These are phyloP conservation scores for Tillus elongatus DNA, from an alignment of 2,888 invertebrate species.

Conservation along the genomic window DNA sequence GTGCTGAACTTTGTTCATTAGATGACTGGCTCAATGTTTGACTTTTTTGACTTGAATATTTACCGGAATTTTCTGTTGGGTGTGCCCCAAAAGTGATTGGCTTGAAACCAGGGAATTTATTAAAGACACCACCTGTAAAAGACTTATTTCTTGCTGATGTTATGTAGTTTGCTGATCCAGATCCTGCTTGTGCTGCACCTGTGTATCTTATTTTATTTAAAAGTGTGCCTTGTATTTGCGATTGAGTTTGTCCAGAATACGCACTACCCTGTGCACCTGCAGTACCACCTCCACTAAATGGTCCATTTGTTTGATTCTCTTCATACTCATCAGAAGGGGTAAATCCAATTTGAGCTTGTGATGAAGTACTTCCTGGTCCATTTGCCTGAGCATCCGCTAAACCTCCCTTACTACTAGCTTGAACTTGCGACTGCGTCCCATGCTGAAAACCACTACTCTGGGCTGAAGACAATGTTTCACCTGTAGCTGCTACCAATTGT, in stretches of 20 bases:
- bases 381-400: conserved; percentile 79
- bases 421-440: conserved; percentile 70
- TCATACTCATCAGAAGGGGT: conserved; percentile 60
- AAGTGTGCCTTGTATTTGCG: conserved; percentile 73
- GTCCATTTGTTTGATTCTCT: conserved; percentile 43
- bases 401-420: conserved; percentile 73
- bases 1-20: too few species aligned
- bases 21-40: too few species aligned
- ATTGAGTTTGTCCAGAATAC: conserved; percentile 68
- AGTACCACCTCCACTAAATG: conserved; percentile 66
- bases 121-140: conserved; percentile 20
- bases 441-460: conserved; percentile 68
- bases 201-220: conserved; percentile 47
- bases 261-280: conserved; percentile 71
- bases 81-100: too few species aligned
- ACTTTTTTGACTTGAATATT: too few species aligned
- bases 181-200: conserved; percentile 75
- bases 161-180: conserved; percentile 55
- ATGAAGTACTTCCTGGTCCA: conserved; percentile 75
- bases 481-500: conserved; percentile 64
- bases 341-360: conserved; percentile 83
- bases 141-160: conserved; percentile 30
- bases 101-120: conserved; percentile 14
- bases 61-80: too few species aligned
- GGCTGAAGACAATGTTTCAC: conserved; percentile 65